Percentiles rank a stretch among this genome's conserved stretches.
phyloP scores from a whole-genome alignment of 2,888 invertebrate species.

The Noctuana brunneofusca region DNA sequence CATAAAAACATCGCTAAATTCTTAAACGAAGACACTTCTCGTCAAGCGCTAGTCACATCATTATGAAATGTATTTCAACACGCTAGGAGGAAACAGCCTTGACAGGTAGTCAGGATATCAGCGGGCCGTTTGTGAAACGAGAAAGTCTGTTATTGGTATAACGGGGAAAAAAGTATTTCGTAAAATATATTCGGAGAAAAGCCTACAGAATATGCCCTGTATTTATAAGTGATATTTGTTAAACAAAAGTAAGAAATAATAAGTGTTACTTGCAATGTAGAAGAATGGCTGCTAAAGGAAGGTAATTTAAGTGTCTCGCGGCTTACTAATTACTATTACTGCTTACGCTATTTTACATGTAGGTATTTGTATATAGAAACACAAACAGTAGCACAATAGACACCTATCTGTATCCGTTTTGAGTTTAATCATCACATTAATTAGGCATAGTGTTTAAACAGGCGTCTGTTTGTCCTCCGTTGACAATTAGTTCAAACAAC shows the following conservation, averaged over 20 bases:
- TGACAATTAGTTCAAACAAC: constrained; percentile 73
- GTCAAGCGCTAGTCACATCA: constrained; percentile 56
- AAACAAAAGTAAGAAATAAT: background rate
- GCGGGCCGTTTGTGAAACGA: constrained; percentile 16
- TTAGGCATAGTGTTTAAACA: constrained; percentile 73
- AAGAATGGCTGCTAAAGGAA: too few species aligned
- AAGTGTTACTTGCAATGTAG: too few species aligned
- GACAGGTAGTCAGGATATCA: constrained; percentile 48
- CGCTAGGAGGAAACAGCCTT: constrained; percentile 46
- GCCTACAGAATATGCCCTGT: background rate
- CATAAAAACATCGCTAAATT: constrained; percentile 33
- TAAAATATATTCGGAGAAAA: background rate
- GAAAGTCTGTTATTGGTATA: constrained; percentile 8
- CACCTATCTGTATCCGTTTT: constrained; percentile 69
- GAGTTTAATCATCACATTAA: constrained; percentile 76
- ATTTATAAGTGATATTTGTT: background rate
- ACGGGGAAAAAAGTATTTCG: background rate
- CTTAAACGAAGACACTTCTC: constrained; percentile 43
- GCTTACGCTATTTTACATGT: background rate
- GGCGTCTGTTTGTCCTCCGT: constrained; percentile 64
- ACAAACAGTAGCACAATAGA: constrained; percentile 64
- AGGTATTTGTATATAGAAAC: constrained; percentile 1
- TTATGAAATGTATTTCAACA: constrained; percentile 50
- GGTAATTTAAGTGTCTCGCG: background rate
- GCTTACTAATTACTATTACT: background rate